Conservation (phyloP, 1,140 invertebrate species). For the Pseudomyrmex sp. region DNA sequence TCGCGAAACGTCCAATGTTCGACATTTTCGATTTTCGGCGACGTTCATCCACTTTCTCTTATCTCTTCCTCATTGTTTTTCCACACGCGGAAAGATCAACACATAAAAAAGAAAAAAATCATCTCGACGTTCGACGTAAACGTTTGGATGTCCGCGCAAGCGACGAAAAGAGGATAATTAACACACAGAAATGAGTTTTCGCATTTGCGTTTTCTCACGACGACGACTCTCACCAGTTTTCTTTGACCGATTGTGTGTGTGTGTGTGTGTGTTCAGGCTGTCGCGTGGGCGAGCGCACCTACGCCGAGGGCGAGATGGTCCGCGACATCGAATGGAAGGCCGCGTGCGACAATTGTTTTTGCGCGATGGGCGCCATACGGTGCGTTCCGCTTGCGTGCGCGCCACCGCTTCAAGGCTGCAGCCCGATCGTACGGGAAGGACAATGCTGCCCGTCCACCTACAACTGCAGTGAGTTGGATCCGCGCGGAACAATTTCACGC, state of each 20-base stretch:
- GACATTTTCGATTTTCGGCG: not conserved
- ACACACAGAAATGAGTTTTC: not conserved
- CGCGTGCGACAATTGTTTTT: slow-evolving; percentile 93
- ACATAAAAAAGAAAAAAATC: too few relatives aligned
- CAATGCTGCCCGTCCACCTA: slow-evolving; percentile 95
- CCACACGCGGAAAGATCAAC: too few relatives aligned
- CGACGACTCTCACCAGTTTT: not conserved
- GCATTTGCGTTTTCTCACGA: slow-evolving; percentile 29
- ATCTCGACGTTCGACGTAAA: too few relatives aligned
- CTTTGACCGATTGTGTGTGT: not conserved
- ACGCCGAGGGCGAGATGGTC: slow-evolving; percentile 92
- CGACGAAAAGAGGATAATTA: not conserved
- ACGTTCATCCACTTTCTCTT: too few relatives aligned
- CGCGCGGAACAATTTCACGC: not conserved
- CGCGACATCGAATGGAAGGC: slow-evolving; percentile 86
- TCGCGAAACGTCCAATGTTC: not conserved
- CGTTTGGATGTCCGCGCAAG: not conserved
- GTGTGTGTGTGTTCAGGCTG: slow-evolving; percentile 86
- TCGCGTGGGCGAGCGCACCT: slow-evolving; percentile 86
- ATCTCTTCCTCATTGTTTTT: too few relatives aligned
- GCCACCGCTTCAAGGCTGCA: slow-evolving; percentile 90
- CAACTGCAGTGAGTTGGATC: slow-evolving; percentile 88
- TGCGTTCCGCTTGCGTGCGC: slow-evolving; percentile 92
- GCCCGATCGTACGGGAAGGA: slow-evolving; percentile 90
- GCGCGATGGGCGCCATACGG: slow-evolving; percentile 89